Conservation (phyloP, 2,113 vertebrate species). For the Malurus alboscapulatus region DNA sequence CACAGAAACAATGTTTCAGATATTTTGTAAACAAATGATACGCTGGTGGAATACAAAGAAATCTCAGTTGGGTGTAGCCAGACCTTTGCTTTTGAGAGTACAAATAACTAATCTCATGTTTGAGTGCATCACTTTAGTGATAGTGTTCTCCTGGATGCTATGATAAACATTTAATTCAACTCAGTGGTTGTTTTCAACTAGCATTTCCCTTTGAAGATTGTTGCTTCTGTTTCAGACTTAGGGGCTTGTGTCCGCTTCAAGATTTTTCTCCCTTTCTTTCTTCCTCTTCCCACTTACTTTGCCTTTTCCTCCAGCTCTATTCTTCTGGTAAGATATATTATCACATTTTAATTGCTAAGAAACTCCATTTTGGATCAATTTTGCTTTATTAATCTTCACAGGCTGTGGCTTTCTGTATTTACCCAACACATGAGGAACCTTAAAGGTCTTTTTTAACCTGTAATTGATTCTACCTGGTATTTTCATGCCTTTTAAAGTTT, state of each 20-base stretch:
- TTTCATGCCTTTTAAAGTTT: background rate
- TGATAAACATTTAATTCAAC: constrained; percentile 12
- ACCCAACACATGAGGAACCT: background rate
- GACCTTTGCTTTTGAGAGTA: constrained; percentile 1
- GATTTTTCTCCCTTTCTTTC: fast-evolving
- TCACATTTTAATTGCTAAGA: background rate
- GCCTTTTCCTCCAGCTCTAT: background rate
- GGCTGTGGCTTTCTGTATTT: background rate
- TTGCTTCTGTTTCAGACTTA: background rate
- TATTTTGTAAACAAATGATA: constrained; percentile 44
- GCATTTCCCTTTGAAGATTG: constrained; percentile 14
- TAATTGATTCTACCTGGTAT: background rate
- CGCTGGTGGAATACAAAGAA: constrained; percentile 11
- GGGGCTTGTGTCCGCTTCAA: background rate
- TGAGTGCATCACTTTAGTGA: background rate
- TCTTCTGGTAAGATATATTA: background rate
- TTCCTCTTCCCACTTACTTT: background rate
- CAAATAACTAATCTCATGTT: constrained; percentile 2
- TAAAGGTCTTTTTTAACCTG: background rate
- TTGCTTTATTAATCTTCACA: background rate
- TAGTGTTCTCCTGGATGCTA: background rate
- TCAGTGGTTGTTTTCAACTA: background rate
- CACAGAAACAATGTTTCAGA: constrained; percentile 3
- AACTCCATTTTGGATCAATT: background rate
- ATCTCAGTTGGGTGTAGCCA: constrained; percentile 29